Evolutionary conservation across 1,140 invertebrate species (phyloP), one percentile per base, ranked within the genome.

Genomic region (Aphelenchoides avenae): DNA sequence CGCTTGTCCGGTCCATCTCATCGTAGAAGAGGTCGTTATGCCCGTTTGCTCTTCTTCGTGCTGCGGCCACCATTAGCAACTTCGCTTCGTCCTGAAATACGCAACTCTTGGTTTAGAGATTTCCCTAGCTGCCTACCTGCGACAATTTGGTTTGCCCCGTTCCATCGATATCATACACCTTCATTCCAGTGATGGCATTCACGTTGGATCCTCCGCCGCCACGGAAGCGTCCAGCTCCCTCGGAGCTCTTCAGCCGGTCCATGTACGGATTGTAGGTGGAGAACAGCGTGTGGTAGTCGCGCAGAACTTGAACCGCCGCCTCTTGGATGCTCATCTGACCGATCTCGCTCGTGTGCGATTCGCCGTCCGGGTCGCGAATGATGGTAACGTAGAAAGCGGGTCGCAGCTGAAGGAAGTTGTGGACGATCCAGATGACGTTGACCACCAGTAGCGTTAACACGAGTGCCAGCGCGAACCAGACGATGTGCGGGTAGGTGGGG

Each of bases 291-390:
- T 30, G 30, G 47, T 64, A 64, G 34, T 52, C 34, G 29, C 48
- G 40, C n/a, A 64, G 46, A 2, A 64, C 46, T 52, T 51, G 27
- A 24, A 64, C 62, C 20, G 64, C 62, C 1, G 64, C 64, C 39
- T 68, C 62, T 41, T 68, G 65, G 31, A 68, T 71, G 20, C 58
- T 71, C 39, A 55, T 61, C 5, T 57, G 46, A 11, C 56, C 66
- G 36, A 68, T 50, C 20, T 68, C 24, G 5, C 61, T 22, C 3
- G 62, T 49, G 22, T 54, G 65, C n/a, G 18, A 30, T 44, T 71
- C 62, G 26, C 65, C 65, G 44, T 68, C 57, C n/a, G 65, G 65
- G 54, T 68, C 68, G 15, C 65, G 52, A 29, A 53, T 44, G 27
- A 68, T 52, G 29, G 43, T 44, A n/a, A 68, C 49, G 7, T 18